Conservation (phyloP, 1,140 invertebrate species). For the Nymphalis io region DNA sequence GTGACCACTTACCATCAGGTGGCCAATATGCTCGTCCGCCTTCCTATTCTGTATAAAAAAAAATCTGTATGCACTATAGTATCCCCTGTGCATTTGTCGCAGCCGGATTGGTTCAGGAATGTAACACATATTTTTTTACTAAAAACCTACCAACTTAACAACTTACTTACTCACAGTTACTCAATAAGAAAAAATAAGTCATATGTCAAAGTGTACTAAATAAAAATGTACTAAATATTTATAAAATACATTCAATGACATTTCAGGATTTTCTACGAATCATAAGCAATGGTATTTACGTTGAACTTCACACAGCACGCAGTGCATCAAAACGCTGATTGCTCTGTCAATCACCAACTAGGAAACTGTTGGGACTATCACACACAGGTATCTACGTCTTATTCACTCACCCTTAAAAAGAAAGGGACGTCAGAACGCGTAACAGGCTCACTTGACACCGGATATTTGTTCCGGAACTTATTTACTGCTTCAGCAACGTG, state of each 20-base stretch:
- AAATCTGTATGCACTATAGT: too few relatives aligned
- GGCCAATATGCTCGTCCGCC: too few relatives aligned
- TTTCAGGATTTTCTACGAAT: not conserved
- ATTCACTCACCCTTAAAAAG: conserved; percentile 11
- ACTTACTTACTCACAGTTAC: too few relatives aligned
- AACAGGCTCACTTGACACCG: conserved; percentile 55
- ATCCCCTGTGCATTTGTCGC: too few relatives aligned
- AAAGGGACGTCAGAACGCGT: conserved; percentile 41
- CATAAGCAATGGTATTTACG: not conserved
- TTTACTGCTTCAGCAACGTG: conserved; percentile 61
- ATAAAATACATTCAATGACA: not conserved
- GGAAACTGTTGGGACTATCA: conserved; percentile 51
- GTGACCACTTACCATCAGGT: too few relatives aligned
- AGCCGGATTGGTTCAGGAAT: too few relatives aligned
- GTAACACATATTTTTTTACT: too few relatives aligned
- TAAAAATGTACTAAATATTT: too few relatives aligned
- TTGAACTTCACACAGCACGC: conserved; percentile 13
- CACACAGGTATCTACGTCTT: conserved; percentile 24
- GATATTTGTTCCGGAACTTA: conserved; percentile 69
- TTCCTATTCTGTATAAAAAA: too few relatives aligned
- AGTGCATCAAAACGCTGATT: conserved; percentile 48
- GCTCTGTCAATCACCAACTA: conserved; percentile 63
- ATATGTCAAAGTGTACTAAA: too few relatives aligned
- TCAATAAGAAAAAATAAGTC: too few relatives aligned
- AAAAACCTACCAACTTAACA: too few relatives aligned